Evolutionary conservation across 2,797 vertebrate genomes (phyloP).

Genomic region (Muscicapa striata): DNA sequence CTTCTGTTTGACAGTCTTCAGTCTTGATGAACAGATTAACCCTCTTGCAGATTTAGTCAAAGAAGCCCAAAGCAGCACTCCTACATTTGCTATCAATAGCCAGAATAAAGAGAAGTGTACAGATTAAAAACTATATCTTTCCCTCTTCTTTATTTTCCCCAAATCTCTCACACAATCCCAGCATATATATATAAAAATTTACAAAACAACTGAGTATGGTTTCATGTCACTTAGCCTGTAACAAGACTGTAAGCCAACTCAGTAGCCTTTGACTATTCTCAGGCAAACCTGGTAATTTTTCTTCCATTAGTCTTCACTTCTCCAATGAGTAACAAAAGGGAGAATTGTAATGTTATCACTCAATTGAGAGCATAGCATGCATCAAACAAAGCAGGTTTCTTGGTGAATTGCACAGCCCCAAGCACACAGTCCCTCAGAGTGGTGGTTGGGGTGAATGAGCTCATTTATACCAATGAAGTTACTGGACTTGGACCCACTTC

Average conservation of each 20-base stretch:
- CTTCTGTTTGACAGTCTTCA: not conserved
- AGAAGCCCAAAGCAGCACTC: not conserved
- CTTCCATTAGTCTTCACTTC: not conserved
- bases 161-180: not conserved
- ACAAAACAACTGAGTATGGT: not conserved
- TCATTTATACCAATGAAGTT: not conserved
- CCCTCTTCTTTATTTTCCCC: not conserved
- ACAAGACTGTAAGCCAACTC: not conserved
- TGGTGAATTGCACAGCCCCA: not conserved
- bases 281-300: not conserved
- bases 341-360: not conserved
- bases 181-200: not conserved
- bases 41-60: not conserved
- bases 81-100: not conserved
- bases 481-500: not conserved
- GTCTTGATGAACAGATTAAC: not conserved
- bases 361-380: not conserved
- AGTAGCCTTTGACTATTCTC: not conserved
- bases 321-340: not conserved
- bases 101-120: not conserved
- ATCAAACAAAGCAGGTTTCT: not conserved
- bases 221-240: not conserved
- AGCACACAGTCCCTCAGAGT: not conserved
- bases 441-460: not conserved
- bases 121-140: not conserved